A percentile compares a stretch with the other conserved stretches of the same genome.
Evolutionary conservation across 92 coral and sea anemone genomes (phyloP).

Genomic region (Zoanthus sociatus): DNA sequence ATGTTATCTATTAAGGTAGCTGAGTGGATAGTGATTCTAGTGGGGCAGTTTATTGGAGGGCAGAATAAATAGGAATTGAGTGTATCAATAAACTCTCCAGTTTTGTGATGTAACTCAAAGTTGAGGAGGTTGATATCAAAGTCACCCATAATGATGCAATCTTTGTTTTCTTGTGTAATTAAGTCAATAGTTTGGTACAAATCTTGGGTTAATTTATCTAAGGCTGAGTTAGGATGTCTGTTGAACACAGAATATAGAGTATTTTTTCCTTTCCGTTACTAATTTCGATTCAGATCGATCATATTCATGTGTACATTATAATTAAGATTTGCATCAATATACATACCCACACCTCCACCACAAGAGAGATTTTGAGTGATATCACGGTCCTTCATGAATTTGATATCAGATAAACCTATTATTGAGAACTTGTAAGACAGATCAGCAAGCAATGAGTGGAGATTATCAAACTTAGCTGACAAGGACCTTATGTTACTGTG

Average conservation of each 20-base stretch:
- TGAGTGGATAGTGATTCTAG: neutral
- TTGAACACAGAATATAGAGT: neutral
- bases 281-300: neutral
- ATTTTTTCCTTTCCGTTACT: neutral
- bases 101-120: constrained; percentile 3
- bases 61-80: neutral
- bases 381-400: no score
- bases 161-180: neutral
- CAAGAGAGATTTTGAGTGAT: neutral
- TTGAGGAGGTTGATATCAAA: neutral
- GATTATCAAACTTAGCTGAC: no score
- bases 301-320: constrained; percentile 9
- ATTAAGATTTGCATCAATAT: neutral
- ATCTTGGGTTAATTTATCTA: constrained; percentile 3
- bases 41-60: neutral
- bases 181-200: neutral
- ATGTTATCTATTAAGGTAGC: no score
- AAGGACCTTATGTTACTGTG: no score
- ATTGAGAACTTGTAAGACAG: no score
- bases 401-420: no score
- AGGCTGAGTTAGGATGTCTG: constrained; percentile 2
- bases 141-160: constrained; percentile 5
- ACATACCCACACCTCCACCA: constrained; percentile 30
- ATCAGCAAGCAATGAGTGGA: no score
- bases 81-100: constrained; percentile 2